A percentile compares a stretch with the other conserved stretches of the same genome.
These are phyloP conservation scores for Tethea ocularis DNA, from an alignment of 2,888 invertebrate species.

Conservation along the genomic window DNA sequence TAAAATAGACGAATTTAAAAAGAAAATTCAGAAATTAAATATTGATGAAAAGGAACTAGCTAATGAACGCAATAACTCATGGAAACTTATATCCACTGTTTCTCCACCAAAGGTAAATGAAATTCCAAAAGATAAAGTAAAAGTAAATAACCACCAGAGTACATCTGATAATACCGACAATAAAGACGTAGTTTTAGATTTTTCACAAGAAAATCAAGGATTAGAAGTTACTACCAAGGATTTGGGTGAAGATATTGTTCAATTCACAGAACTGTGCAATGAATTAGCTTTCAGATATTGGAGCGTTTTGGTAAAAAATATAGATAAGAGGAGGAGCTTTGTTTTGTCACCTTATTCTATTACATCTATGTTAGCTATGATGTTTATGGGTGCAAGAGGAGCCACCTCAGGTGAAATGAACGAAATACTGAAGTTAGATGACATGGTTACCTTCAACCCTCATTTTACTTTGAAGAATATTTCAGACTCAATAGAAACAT, in stretches of 20 bases:
- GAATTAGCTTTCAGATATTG: constrained; percentile 93
- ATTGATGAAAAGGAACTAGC: constrained; percentile 72
- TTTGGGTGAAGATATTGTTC: constrained; percentile 89
- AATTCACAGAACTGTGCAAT: constrained; percentile 92
- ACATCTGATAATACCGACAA: constrained; percentile 48
- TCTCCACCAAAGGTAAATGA: constrained; percentile 76
- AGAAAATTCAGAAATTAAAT: constrained; percentile 77
- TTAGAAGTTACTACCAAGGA: constrained; percentile 89
- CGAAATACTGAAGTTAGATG: constrained; percentile 91
- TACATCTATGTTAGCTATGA: constrained; percentile 94
- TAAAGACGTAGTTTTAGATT: constrained; percentile 70
- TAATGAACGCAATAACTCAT: constrained; percentile 73
- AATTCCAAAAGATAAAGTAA: constrained; percentile 64
- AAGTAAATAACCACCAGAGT: constrained; percentile 54
- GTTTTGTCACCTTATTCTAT: constrained; percentile 93
- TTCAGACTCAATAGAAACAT: constrained; percentile 90
- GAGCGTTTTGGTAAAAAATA: constrained; percentile 87
- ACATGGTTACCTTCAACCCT: constrained; percentile 95
- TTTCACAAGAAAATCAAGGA: constrained; percentile 84
- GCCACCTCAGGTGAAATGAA: constrained; percentile 96
- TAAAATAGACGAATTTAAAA: constrained; percentile 75
- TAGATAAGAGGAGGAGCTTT: constrained; percentile 90
- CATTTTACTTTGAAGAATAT: constrained; percentile 94
- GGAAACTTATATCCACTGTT: constrained; percentile 85
- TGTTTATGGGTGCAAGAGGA: constrained; percentile 93